phyloP scores from a whole-genome alignment of 37 sponge, comb jelly and placozoan genomes.

The Aplysina aerophoba region DNA sequence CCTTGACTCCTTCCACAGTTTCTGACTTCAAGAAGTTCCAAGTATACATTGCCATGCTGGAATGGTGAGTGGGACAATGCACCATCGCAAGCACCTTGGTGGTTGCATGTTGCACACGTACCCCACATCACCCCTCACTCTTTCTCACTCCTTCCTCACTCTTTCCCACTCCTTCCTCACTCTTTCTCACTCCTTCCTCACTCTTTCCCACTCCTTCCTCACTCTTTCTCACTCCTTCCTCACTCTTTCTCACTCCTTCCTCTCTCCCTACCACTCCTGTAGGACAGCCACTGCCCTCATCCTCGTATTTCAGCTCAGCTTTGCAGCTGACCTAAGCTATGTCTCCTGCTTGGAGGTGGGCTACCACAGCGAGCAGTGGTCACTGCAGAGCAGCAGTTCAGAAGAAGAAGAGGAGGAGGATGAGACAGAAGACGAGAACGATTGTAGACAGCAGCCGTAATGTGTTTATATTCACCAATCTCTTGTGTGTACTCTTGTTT shows the following conservation, averaged over 20 bases:
- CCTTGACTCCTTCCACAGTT: background rate
- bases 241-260: background rate
- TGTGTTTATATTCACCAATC: background rate
- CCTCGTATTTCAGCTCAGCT: constrained; percentile 17
- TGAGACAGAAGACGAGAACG: background rate
- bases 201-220: too few species aligned
- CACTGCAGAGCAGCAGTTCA: too few species aligned
- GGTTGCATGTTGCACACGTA: too few species aligned
- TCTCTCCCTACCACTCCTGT: too few species aligned
- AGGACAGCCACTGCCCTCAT: constrained; percentile 13
- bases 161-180: background rate
- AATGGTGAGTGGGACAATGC: constrained; percentile 57
- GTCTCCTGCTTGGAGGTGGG: background rate
- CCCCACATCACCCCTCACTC: too few species aligned
- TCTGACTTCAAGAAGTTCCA: constrained; percentile 46
- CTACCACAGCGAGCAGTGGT: background rate
- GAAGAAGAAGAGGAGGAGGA: too few species aligned
- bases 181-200: background rate
- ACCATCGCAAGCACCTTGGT: too few species aligned
- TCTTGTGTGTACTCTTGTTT: background rate
- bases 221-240: too few species aligned
- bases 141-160: too few species aligned
- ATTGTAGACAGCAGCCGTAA: background rate
- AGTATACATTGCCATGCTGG: constrained; percentile 65
- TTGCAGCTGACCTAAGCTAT: constrained; percentile 2